Evolutionary conservation across 2,888 invertebrate species (phyloP).

Genomic region (Diachrysia chrysitis): DNA sequence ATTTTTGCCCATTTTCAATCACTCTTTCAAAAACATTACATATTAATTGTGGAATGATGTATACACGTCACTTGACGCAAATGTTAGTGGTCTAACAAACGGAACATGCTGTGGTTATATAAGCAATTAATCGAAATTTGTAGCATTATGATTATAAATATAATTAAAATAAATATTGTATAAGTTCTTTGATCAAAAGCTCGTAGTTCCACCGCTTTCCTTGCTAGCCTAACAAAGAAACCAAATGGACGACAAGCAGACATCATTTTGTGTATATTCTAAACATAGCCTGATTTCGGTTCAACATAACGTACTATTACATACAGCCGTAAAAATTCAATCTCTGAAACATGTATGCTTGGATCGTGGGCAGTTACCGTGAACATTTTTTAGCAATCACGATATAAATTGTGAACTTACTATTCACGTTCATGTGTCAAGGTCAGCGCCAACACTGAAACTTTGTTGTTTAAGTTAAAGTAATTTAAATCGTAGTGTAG

Average conservation of each 20-base stretch:
- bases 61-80: slow-evolving; percentile 17
- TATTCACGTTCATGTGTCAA: not conserved
- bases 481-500: slow-evolving; percentile 3
- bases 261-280: not conserved
- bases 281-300: not conserved
- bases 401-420: not conserved
- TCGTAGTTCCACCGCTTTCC: not conserved
- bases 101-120: not conserved
- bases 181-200: not conserved
- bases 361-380: not conserved
- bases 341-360: not conserved
- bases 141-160: not conserved
- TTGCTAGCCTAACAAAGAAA: slow-evolving; percentile 2
- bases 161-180: not conserved
- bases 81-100: slow-evolving; percentile 9
- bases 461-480: not conserved
- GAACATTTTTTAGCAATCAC: not conserved
- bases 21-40: slow-evolving; percentile 47
- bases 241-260: slow-evolving; percentile 1
- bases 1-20: slow-evolving; percentile 37
- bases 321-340: not conserved
- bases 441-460: not conserved
- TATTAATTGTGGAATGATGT: slow-evolving; percentile 63
- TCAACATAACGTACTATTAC: not conserved
- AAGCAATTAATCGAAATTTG: not conserved